phyloP scores from a whole-genome alignment of 2,797 vertebrate species.

The Eulemur coronatus region DNA sequence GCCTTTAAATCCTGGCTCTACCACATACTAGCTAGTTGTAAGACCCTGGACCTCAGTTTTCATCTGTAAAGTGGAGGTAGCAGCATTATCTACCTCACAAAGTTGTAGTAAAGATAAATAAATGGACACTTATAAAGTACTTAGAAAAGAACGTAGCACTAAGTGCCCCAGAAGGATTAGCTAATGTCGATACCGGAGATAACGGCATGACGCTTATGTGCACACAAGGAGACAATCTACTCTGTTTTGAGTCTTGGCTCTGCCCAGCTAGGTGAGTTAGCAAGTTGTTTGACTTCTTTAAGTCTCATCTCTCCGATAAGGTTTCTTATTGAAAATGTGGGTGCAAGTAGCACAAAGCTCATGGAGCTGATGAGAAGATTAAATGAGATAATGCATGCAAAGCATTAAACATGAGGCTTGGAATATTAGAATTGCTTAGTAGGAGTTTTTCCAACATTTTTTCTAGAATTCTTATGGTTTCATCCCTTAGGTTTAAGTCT shows the following conservation, averaged over 20 bases:
- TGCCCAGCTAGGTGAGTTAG: not conserved
- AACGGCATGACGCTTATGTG: not conserved
- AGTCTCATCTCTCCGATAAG: not conserved
- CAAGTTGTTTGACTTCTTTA: conserved; percentile 9
- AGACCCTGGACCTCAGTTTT: not conserved
- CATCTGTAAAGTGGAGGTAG: not conserved
- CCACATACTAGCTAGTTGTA: not conserved
- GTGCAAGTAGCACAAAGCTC: not conserved
- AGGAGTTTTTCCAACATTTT: no score
- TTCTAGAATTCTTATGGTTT: no score
- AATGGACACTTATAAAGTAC: not conserved
- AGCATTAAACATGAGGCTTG: not conserved
- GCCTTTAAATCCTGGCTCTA: not conserved
- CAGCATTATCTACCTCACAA: not conserved
- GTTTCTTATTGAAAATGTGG: not conserved
- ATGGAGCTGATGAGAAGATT: not conserved
- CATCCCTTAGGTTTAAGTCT: no score
- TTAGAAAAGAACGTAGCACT: not conserved
- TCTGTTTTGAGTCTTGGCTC: not conserved
- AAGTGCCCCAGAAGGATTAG: not conserved
- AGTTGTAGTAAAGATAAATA: not conserved
- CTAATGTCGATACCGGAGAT: not conserved
- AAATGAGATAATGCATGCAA: not conserved
- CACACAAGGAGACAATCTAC: not conserved
- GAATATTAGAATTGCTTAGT: not conserved